phyloP scores from a whole-genome alignment of 2,797 vertebrate species.

The Valencia hispanica region DNA sequence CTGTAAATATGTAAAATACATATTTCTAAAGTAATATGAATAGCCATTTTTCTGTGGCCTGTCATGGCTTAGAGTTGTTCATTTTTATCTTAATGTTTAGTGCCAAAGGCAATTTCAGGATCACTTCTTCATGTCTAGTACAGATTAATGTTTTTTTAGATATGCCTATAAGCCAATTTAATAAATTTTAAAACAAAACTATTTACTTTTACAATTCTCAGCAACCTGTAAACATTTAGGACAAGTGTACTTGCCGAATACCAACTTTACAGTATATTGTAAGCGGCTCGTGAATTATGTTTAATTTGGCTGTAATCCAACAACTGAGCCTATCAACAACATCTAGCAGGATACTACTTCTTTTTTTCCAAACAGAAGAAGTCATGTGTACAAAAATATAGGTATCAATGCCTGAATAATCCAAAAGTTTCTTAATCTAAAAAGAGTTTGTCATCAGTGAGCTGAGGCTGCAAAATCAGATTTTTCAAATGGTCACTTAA shows the following conservation, averaged over 20 bases:
- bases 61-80: not conserved
- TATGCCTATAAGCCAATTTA: not conserved
- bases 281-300: not conserved
- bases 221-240: not conserved
- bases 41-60: not conserved
- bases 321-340: not conserved
- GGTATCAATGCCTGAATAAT: not conserved
- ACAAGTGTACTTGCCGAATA: not conserved
- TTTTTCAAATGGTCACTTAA: not conserved
- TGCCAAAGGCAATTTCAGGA: not conserved
- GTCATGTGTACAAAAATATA: not conserved
- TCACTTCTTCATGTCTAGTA: not conserved
- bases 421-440: not conserved
- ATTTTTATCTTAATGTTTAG: not conserved
- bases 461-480: not conserved
- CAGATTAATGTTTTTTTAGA: not conserved
- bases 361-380: too few species aligned
- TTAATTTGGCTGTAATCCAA: not conserved
- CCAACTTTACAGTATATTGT: not conserved
- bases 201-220: not conserved
- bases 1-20: conserved; percentile 5
- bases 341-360: not conserved
- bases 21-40: conserved; percentile 3
- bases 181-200: not conserved
- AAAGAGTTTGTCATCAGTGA: not conserved